Conservation (phyloP, 2,113 vertebrate genomes). For the Elaphurus davidianus region DNA sequence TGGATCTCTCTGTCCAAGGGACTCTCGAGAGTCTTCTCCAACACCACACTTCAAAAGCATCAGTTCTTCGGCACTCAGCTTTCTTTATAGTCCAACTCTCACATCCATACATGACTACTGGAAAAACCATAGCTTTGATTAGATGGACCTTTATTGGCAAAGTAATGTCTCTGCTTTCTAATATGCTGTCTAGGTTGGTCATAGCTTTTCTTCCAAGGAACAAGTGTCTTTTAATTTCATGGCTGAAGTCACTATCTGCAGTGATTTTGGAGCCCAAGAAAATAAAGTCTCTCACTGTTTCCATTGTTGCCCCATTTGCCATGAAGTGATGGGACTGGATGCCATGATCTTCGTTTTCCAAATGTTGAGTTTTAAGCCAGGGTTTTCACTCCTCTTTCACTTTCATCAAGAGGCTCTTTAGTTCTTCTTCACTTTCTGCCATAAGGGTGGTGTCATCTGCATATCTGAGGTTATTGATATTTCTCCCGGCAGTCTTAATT, state of each 20-base stretch:
- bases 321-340: not conserved
- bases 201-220: not conserved
- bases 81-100: not conserved
- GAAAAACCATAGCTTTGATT: not conserved
- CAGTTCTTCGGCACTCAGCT: not conserved
- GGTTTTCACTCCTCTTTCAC: not conserved
- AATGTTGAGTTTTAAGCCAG: not conserved
- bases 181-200: not conserved
- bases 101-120: not conserved
- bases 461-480: not conserved
- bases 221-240: not conserved
- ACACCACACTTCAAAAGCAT: not conserved
- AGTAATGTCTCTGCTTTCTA: not conserved
- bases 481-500: not conserved
- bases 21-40: not conserved
- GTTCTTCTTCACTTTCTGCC: not conserved
- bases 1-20: not conserved
- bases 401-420: not conserved
- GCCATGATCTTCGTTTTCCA: not conserved
- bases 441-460: not conserved
- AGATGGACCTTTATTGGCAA: not conserved
- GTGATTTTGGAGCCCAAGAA: not conserved
- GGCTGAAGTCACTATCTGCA: not conserved
- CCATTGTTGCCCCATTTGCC: not conserved
- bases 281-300: not conserved